These are phyloP conservation scores for Dreissena polymorpha DNA, from an alignment of 1,140 invertebrate species.

Conservation along the genomic window DNA sequence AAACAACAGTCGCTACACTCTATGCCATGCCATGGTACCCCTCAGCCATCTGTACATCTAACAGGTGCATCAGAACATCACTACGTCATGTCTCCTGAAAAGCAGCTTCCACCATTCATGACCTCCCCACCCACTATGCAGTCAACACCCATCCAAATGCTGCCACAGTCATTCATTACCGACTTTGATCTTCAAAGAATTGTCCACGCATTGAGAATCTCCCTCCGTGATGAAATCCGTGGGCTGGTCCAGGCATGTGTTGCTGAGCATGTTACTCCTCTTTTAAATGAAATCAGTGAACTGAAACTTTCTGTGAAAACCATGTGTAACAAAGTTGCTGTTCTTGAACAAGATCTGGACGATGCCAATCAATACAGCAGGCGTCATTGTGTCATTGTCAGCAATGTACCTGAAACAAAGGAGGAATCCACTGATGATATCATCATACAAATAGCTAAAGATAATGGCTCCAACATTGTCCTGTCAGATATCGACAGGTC, in stretches of 20 bases:
- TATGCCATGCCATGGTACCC: too few species aligned
- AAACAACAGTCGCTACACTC: too few species aligned
- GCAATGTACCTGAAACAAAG: neutral
- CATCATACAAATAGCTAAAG: neutral
- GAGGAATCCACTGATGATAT: conserved; percentile 14
- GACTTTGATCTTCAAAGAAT: neutral
- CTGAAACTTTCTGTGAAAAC: neutral
- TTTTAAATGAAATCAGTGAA: neutral
- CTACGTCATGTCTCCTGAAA: too few species aligned
- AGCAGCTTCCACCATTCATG: too few species aligned
- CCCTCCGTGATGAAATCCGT: neutral
- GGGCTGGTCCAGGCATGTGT: neutral
- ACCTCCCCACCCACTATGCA: too few species aligned
- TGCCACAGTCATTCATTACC: neutral
- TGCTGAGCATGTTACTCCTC: neutral
- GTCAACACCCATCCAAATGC: too few species aligned
- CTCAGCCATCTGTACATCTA: too few species aligned
- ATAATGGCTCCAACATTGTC: neutral
- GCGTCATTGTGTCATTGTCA: neutral
- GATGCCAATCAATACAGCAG: conserved; percentile 21
- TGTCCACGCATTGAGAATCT: neutral
- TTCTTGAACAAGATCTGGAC: conserved; percentile 5
- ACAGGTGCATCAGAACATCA: too few species aligned
- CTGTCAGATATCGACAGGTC: conserved; percentile 16
- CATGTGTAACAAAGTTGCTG: neutral